phyloP scores from a whole-genome alignment of 2,797 vertebrate genomes.

The Lutjanus campechanus region DNA sequence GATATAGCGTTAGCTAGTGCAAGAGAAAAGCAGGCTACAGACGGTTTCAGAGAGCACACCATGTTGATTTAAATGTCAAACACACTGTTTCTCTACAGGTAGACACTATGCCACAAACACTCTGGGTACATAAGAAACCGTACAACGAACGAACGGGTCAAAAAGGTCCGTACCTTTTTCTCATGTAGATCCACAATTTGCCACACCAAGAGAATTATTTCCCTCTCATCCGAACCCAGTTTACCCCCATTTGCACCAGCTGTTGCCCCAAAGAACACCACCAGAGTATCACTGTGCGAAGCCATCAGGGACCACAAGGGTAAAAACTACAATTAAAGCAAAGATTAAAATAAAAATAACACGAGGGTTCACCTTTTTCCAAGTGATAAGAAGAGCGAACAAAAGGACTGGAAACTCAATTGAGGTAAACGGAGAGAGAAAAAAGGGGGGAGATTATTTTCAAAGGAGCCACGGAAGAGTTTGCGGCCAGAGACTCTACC shows the following conservation, averaged over 20 bases:
- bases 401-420: conserved; percentile 88
- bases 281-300: conserved; percentile 95
- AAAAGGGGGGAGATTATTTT: conserved; percentile 78
- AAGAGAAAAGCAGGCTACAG: conserved; percentile 25
- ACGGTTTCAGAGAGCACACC: conserved; percentile 74
- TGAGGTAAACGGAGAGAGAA: conserved; percentile 81
- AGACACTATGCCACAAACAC: conserved; percentile 71
- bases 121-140: conserved; percentile 74
- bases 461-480: conserved; percentile 82
- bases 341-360: conserved; percentile 89
- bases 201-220: conserved; percentile 99
- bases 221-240: conserved; percentile 99
- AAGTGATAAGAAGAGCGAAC: conserved; percentile 90
- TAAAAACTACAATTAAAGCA: conserved; percentile 97
- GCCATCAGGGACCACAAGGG: conserved; percentile 95
- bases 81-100: conserved; percentile 65
- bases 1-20: conserved; percentile 51
- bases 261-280: conserved; percentile 99
- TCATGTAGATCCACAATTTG: conserved; percentile 98
- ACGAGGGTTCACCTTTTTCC: conserved; percentile 90
- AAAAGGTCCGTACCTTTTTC: conserved; percentile 94
- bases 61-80: conserved; percentile 82
- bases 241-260: conserved; percentile 98
- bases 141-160: conserved; percentile 80
- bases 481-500: conserved; percentile 90